Base-by-base conservation (phyloP, 2,113 vertebrate species). In the Speoplatyrhinus poulsoni region DNA sequence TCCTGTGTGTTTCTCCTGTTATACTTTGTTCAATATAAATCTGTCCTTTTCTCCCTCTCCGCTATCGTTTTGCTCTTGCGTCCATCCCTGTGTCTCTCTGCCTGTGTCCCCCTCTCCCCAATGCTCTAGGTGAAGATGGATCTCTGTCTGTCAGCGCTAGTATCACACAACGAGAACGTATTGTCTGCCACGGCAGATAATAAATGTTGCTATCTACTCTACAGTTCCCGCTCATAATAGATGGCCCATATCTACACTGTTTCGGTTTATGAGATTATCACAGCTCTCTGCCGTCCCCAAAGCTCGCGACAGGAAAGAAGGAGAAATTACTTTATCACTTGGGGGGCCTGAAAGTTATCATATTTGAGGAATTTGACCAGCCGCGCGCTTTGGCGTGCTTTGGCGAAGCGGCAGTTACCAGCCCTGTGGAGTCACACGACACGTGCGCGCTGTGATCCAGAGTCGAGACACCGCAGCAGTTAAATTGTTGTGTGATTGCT, bases 111-210 rank as follows among this genome's bases (percentile, higher is more conserved):
- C 47, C 79, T 65, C 3, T 62, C 6, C 33, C 80, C 66, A 12
- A 57, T 72, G 49, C 59, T 46, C 32, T 46, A 63, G 61, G 72
- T 80, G 82, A 89, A 91, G 89, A 91, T 87, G 88, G 88, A 91
- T 91, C 72, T 65, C 81, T 85, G 88, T 89, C 89, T 87, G 89
- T 91, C 89, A 91, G 82, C 84, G 75, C 78, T 86, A 85, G 88
- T 89, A 89, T 91, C 89, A 82, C 79, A 85, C 85, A 89, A 91
- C 89, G 89, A 91, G 88, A 89, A 89, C 86, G 89, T 86, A 91
- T 91, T 82, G 89, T 91, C 85, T 86, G 89, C 89, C 87, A 86
- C 88, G 88, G 82, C 76, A 60, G 82, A 87, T 89, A 91, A 91
- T 91, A 91, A 91, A 91, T 89, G 89, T 84, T 84, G 76, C 85